Conservation (phyloP, 1,140 invertebrate genomes). For the Theocolax elegans region DNA sequence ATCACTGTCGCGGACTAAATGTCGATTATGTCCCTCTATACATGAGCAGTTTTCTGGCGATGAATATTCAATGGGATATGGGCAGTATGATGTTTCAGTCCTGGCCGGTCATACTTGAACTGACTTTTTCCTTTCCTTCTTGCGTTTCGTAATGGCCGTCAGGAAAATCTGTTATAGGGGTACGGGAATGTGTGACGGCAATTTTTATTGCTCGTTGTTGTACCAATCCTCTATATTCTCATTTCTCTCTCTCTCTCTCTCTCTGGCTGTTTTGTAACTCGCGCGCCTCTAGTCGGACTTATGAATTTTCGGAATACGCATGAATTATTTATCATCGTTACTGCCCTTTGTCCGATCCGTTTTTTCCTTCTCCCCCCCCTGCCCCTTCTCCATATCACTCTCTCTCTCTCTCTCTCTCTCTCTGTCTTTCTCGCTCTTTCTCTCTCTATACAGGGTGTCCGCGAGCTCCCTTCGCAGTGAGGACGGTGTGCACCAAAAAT, state of each 20-base stretch:
- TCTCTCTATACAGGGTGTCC: no score
- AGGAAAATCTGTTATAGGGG: slow-evolving; percentile 35
- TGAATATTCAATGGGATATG: slow-evolving; percentile 34
- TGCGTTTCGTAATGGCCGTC: slow-evolving; percentile 13
- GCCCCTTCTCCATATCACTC: no score
- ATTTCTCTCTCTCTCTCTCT: neutral
- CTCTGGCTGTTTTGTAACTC: neutral
- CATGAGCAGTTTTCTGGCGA: neutral
- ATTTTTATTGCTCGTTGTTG: slow-evolving; percentile 24
- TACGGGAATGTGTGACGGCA: neutral
- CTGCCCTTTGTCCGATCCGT: no score
- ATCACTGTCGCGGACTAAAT: no score
- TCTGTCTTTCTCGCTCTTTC: no score
- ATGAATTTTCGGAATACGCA: slow-evolving; percentile 29
- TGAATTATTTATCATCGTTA: slow-evolving; percentile 37
- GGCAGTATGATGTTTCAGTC: neutral
- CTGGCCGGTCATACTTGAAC: no score
- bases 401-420: no score
- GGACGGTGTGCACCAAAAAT: no score
- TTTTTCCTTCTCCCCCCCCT: no score
- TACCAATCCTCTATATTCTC: slow-evolving; percentile 26
- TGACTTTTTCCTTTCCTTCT: slow-evolving; percentile 5
- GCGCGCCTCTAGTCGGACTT: neutral
- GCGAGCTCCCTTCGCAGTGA: no score
- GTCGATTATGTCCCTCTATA: no score